These are phyloP conservation scores for Galleria mellonella DNA, from an alignment of 1,140 invertebrate species.

Conservation along the genomic window DNA sequence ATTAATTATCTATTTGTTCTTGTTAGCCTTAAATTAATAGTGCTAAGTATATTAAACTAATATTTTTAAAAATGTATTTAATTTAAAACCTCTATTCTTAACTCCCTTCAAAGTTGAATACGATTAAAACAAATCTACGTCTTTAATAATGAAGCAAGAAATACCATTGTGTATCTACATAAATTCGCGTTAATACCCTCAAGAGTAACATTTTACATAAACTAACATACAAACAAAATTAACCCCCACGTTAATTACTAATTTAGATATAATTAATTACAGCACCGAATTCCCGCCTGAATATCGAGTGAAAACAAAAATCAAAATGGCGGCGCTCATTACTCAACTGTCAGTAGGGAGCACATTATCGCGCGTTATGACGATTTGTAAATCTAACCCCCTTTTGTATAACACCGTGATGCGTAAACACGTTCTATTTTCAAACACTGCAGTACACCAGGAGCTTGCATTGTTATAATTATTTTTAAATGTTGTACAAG, in stretches of 20 bases:
- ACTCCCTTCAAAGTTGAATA: too few species aligned
- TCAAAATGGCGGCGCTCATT: slow-evolving; percentile 35
- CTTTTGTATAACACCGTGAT: slow-evolving; percentile 13
- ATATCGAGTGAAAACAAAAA: slow-evolving; percentile 15
- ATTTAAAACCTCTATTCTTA: too few species aligned
- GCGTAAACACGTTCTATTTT: slow-evolving; percentile 41
- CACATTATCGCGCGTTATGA: slow-evolving; percentile 44
- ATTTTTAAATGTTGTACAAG: neutral
- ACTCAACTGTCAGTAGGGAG: slow-evolving; percentile 33
- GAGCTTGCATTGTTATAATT: neutral
- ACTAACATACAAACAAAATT: too few species aligned
- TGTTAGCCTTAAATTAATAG: too few species aligned
- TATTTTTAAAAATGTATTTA: too few species aligned
- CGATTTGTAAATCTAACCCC: slow-evolving; percentile 42
- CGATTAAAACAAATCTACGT: too few species aligned
- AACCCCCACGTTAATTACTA: neutral
- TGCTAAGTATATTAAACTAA: too few species aligned
- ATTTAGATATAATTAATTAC: slow-evolving; percentile 14
- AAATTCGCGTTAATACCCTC: too few species aligned
- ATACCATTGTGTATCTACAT: neutral
- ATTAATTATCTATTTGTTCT: too few species aligned
- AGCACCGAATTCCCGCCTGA: slow-evolving; percentile 7
- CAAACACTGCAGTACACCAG: slow-evolving; percentile 5
- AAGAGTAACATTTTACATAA: neutral
- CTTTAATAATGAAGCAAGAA: too few species aligned